Base-by-base conservation (phyloP, 2,113 vertebrate species). In the Cololabis saira region DNA sequence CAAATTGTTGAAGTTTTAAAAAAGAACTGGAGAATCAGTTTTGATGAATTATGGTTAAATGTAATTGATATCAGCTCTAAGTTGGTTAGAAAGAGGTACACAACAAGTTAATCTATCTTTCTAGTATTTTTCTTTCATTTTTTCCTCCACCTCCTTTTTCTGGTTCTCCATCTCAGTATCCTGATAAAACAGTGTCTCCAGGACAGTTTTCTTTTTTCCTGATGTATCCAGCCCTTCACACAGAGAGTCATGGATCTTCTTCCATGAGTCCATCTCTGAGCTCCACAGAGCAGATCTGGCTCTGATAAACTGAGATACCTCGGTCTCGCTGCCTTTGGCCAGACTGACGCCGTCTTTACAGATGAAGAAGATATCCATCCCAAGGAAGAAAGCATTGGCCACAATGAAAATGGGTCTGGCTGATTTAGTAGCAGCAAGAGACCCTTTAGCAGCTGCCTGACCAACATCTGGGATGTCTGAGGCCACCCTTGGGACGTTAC, bases 341-440 rank as follows among this genome's bases (percentile, higher is more conserved):
- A 87, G 67, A 76, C 59, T 43, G 16, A 84, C 59, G 72, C 85
- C 56, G 72, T 83, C 63, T 64, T 80, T 80, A 13, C 58, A 77
- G 75, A 86, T 87, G 65, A 80, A 67, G 73, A 80, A 62, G 47
- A 90, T 18, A 2, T 86, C 84, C 58, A 88, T 74, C 30, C 84
- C 82, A 0, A 88, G 0, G 48, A 85, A 87, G 3, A 90, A 47
- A 22, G 43, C 75, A 1, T 86, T 87, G 0, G 60, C 6, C 2
- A 21, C 66, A 0, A 85, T 78, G 2, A 61, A 0, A 30, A 62
- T 54, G 0, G 8, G 71, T 17, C 74, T 75, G 49, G 59, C 65
- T 3, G 71, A 14, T 4, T 70, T 57, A 9, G 71, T 21, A 12
- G 61, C 12, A 1, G 64, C 69, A 2, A 82, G 57, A 3, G 71